These are phyloP conservation scores for Setophaga coronata DNA, from an alignment of 2,113 vertebrate species.

Conservation along the genomic window DNA sequence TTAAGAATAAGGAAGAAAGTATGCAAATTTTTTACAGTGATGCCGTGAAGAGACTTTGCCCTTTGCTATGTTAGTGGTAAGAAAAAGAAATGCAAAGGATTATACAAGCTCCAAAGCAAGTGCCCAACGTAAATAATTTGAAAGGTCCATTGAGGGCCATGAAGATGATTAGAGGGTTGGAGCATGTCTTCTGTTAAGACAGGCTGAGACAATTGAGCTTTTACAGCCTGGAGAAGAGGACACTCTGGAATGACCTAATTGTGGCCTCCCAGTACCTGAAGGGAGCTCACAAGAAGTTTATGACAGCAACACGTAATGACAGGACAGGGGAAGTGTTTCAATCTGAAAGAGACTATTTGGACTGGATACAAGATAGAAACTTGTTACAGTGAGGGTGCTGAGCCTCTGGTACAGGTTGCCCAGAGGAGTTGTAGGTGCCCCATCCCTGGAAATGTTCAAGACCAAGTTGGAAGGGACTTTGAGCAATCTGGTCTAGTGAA, in stretches of 20 bases:
- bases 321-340: not conserved
- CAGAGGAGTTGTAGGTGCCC: not conserved
- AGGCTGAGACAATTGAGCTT: not conserved
- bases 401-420: too few species aligned
- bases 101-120: not conserved
- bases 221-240: not conserved
- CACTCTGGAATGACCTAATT: accelerated
- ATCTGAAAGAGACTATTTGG: not conserved
- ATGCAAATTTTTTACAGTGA: not conserved
- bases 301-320: too few species aligned
- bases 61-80: not conserved
- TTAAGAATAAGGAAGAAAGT: not conserved
- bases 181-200: not conserved
- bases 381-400: not conserved
- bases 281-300: not conserved
- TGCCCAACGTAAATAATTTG: not conserved
- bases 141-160: not conserved
- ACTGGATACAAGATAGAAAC: not conserved
- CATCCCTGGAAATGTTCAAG: not conserved
- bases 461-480: not conserved
- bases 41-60: not conserved
- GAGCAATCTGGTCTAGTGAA: not conserved
- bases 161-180: not conserved
- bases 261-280: not conserved
- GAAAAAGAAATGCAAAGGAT: not conserved